Conservation (phyloP, 2,888 invertebrate species). For the Leptarthrus brevirostris region DNA sequence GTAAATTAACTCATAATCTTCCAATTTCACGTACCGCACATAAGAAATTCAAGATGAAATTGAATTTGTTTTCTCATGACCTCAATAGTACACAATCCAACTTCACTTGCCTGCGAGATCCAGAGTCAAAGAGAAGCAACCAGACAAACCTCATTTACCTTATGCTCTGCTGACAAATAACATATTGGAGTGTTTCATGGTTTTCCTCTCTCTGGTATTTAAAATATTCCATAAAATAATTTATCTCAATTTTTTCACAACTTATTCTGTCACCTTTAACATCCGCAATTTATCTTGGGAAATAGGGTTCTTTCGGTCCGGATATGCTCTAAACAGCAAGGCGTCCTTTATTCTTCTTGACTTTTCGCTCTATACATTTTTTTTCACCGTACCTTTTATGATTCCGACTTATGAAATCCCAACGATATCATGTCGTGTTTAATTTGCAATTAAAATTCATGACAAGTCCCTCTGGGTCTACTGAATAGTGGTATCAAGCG, state of each 20-base stretch:
- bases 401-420: conserved; percentile 32
- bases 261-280: conserved; percentile 29
- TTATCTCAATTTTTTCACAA: conserved; percentile 19
- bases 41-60: not conserved
- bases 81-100: not conserved
- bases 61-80: conserved; percentile 17
- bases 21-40: too few relatives aligned
- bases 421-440: conserved; percentile 33
- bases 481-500: conserved; percentile 28
- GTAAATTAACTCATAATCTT: too few relatives aligned
- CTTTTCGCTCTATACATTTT: not conserved
- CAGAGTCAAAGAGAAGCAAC: not conserved
- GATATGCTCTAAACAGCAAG: not conserved
- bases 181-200: not conserved
- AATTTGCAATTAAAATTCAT: conserved; percentile 45
- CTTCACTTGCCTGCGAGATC: not conserved
- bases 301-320: conserved; percentile 19
- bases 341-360: not conserved
- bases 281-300: conserved; percentile 30
- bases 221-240: conserved; percentile 27
- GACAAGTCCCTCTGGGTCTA: conserved; percentile 1
- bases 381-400: not conserved
- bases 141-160: too few relatives aligned
- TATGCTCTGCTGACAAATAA: not conserved
- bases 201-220: conserved; percentile 17